Percentiles rank a stretch among this genome's conserved stretches.
These are phyloP conservation scores for Bombus turneri DNA, from an alignment of 1,140 invertebrate species.

Conservation along the genomic window DNA sequence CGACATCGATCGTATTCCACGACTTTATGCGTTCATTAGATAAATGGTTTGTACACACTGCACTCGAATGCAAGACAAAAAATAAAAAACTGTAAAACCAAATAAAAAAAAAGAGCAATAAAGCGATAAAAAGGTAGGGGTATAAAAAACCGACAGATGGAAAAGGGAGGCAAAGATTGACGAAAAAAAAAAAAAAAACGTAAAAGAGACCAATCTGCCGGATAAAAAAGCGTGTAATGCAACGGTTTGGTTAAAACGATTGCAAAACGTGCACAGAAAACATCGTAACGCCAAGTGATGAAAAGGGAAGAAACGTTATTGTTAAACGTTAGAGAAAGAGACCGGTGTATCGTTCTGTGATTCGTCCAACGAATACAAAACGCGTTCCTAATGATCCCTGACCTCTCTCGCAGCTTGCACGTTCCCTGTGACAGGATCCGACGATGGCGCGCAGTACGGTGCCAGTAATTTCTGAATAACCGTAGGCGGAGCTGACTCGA, in stretches of 20 bases:
- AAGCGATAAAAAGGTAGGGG: not conserved
- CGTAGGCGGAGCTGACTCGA: not conserved
- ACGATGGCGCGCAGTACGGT: not conserved
- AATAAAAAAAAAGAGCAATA: not conserved
- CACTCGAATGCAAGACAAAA: not conserved
- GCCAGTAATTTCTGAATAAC: slow-evolving; percentile 21
- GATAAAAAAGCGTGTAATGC: not conserved
- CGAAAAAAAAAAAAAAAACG: too few species aligned
- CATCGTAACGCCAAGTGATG: not conserved
- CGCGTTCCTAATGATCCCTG: not conserved
- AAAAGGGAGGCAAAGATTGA: not conserved
- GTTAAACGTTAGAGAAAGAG: not conserved
- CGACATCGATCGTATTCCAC: not conserved
- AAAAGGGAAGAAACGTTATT: not conserved
- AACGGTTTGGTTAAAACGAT: not conserved
- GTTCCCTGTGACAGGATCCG: not conserved
- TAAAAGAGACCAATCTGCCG: too few species aligned
- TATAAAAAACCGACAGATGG: not conserved
- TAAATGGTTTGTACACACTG: not conserved
- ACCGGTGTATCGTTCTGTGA: too few species aligned
- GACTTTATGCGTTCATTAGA: not conserved
- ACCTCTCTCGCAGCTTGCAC: slow-evolving; percentile 3
- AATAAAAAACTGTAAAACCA: not conserved
- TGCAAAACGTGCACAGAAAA: not conserved
- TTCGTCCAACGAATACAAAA: not conserved